Percentiles rank a stretch among this genome's conserved stretches.
Evolutionary conservation across 1,140 invertebrate genomes (phyloP).

Genomic region (Cydia pomonella): DNA sequence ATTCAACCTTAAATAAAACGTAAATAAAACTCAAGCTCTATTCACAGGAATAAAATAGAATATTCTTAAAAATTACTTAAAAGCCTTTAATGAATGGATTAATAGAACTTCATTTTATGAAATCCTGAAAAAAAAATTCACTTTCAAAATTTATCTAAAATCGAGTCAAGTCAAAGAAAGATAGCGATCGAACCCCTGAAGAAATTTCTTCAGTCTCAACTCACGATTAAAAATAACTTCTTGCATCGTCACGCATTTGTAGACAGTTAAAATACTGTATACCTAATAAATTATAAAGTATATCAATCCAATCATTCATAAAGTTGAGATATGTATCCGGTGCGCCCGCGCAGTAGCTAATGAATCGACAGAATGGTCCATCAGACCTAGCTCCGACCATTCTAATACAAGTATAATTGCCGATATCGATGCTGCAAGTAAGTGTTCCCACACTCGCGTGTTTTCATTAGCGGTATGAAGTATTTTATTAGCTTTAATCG

Average conservation of each 20-base stretch:
- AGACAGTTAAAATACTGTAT: background rate
- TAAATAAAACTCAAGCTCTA: no score
- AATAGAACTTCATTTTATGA: no score
- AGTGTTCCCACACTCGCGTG: slow-evolving; percentile 15
- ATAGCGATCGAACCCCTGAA: no score
- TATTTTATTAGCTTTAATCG: background rate
- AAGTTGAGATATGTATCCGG: slow-evolving; percentile 46
- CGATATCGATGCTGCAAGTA: slow-evolving; percentile 8
- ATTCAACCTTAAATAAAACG: no score
- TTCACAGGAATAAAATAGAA: no score
- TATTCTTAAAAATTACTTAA: no score
- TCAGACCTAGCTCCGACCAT: background rate
- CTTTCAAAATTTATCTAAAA: no score
- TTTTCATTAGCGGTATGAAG: background rate
- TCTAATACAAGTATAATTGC: background rate
- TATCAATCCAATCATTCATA: slow-evolving; percentile 28
- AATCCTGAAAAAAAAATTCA: no score
- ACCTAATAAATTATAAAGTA: background rate
- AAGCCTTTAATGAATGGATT: no score
- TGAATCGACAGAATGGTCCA: slow-evolving; percentile 34
- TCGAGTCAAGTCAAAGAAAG: no score
- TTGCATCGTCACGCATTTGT: background rate
- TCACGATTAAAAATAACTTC: background rate
- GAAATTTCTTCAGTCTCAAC: background rate
- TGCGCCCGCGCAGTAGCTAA: slow-evolving; percentile 36